These are phyloP conservation scores for Anneissia japonica DNA, from an alignment of 35 echinoderm and acorn worm genomes.

Conservation along the genomic window DNA sequence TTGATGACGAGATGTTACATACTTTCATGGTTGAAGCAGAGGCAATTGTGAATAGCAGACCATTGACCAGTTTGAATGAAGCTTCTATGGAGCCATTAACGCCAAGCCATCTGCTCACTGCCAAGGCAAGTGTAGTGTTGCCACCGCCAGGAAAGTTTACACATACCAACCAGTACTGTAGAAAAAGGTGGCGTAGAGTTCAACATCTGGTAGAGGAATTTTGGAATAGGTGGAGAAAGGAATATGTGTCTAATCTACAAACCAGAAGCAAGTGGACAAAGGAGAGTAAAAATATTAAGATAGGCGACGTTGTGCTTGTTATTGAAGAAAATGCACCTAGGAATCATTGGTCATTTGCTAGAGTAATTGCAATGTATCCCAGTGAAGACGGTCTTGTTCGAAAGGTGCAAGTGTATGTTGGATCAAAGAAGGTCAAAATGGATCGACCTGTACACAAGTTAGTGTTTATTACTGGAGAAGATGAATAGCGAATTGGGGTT, in stretches of 20 bases:
- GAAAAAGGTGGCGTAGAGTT: slow-evolving; percentile 58
- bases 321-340: slow-evolving; percentile 14
- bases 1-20: neutral
- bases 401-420: slow-evolving; percentile 9
- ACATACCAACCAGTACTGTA: slow-evolving; percentile 35
- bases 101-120: neutral
- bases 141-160: neutral
- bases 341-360: slow-evolving; percentile 15
- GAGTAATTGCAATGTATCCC: neutral
- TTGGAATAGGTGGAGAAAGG: slow-evolving; percentile 64
- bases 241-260: slow-evolving; percentile 51
- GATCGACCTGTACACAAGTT: slow-evolving; percentile 22
- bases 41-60: slow-evolving; percentile 35
- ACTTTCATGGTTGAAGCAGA: slow-evolving; percentile 38
- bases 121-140: neutral
- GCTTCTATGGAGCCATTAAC: neutral
- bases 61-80: neutral
- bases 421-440: slow-evolving; percentile 9
- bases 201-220: slow-evolving; percentile 59
- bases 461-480: too few relatives aligned
- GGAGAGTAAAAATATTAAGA: slow-evolving; percentile 25
- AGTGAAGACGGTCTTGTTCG: slow-evolving; percentile 32
- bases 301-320: slow-evolving; percentile 46
- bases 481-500: too few relatives aligned
- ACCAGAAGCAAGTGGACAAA: slow-evolving; percentile 48